These are phyloP conservation scores for Pantherophis vulpinus DNA, from an alignment of 2,797 vertebrate species.

Conservation along the genomic window DNA sequence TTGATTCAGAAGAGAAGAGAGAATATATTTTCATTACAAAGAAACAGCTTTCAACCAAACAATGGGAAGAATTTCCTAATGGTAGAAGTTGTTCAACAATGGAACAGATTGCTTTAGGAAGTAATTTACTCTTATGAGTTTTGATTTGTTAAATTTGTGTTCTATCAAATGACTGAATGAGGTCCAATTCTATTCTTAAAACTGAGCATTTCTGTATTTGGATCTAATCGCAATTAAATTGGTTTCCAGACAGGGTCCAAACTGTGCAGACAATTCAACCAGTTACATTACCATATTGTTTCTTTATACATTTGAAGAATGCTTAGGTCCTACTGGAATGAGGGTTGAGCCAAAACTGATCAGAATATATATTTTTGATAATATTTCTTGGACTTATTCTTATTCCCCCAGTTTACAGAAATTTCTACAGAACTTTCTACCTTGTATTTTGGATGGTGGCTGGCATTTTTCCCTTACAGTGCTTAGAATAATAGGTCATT, in stretches of 20 bases:
- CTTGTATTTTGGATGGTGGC: neutral
- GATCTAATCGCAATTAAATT: neutral
- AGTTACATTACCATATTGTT: neutral
- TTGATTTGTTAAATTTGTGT: neutral
- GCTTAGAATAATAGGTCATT: neutral
- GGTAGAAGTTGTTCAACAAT: neutral
- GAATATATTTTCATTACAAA: neutral
- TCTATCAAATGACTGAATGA: neutral
- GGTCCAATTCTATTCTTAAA: neutral
- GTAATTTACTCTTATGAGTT: neutral
- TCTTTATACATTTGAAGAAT: neutral
- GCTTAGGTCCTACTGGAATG: neutral
- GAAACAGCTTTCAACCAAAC: neutral
- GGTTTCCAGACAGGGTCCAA: neutral
- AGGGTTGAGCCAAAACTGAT: neutral
- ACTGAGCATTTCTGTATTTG: neutral
- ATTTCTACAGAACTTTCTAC: neutral
- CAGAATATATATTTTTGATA: neutral
- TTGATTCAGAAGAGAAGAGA: neutral
- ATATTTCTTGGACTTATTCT: neutral
- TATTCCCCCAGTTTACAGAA: neutral
- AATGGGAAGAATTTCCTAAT: neutral
- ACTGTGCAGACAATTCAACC: neutral
- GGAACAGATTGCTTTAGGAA: neutral
- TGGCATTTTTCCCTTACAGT: neutral